Percentiles rank a stretch among this genome's conserved stretches.
These are phyloP conservation scores for Sycophaga agraensis DNA, from an alignment of 1,140 invertebrate species.

Conservation along the genomic window DNA sequence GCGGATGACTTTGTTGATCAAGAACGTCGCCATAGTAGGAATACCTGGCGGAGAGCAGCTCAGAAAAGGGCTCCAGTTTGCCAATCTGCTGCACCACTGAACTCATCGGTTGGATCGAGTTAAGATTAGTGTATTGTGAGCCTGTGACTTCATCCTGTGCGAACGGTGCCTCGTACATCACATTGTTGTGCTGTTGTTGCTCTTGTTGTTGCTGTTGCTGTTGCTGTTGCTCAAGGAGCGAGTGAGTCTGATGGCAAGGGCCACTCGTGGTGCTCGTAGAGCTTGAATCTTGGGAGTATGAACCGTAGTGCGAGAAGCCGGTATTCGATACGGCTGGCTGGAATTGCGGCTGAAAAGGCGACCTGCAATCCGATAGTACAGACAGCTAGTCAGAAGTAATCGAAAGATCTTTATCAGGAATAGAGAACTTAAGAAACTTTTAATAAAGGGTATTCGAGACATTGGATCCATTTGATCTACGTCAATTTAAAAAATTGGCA, in stretches of 20 bases:
- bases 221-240: slow-evolving; percentile 11
- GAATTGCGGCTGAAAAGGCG: slow-evolving; percentile 48
- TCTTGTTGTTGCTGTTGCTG: slow-evolving; percentile 18
- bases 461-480: too few relatives aligned
- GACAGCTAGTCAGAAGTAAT: neutral
- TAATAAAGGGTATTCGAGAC: too few relatives aligned
- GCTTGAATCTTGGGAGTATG: slow-evolving; percentile 37
- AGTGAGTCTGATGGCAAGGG: slow-evolving; percentile 9
- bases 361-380: slow-evolving; percentile 18
- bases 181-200: slow-evolving; percentile 11
- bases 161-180: slow-evolving; percentile 45
- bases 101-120: slow-evolving; percentile 53
- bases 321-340: slow-evolving; percentile 36
- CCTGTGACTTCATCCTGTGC: slow-evolving; percentile 46
- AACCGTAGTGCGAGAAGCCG: slow-evolving; percentile 46
- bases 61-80: slow-evolving; percentile 72
- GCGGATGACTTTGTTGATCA: slow-evolving; percentile 37
- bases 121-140: slow-evolving; percentile 55
- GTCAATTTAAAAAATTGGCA: too few relatives aligned
- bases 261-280: slow-evolving; percentile 29
- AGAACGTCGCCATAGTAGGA: slow-evolving; percentile 54
- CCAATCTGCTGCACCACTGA: slow-evolving; percentile 58
- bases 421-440: too few relatives aligned
- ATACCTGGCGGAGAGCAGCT: slow-evolving; percentile 65
- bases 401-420: neutral